Base-by-base conservation (phyloP, 2,797 vertebrate species). In the Poeciliopsis presidionis region DNA sequence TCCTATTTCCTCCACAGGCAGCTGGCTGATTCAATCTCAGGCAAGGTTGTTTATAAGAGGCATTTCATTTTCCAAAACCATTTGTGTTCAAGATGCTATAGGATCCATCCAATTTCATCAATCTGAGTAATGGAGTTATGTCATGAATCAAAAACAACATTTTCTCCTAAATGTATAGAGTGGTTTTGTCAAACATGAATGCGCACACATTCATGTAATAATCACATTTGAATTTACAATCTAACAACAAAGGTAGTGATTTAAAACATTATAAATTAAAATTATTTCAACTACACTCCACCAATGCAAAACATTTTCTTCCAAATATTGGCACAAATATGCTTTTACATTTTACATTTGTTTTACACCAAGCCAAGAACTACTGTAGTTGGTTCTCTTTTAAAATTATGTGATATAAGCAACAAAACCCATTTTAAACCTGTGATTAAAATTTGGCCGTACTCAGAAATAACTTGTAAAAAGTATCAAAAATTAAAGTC, bases 21-120 rank as follows among this genome's bases (percentile, higher is more conserved):
- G 2, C 36, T 81, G 84, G 84, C 85, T 91, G 84, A 91, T 89
- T 93, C 87, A 93, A 92, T 93, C 83, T 89, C 81, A 11, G 69
- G 85, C 80, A 92, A 90, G n/a, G 77, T 85, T 90, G 87, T 92
- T 90, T 80, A 87, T 84, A 89, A 86, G 85, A 90, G 41, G 61
- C 69, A 77, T 89, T 91, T 89, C 72, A 90, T 90, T 93, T 92
- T 84, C 79, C 81, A 74, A 79, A 87, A 80, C 47, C 78, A 77
- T 88, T 89, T 88, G 79, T 82, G 88, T 84, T 87, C 65, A 80
- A 78, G 87, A 79, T 2, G 70, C 82, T 72, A 57, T 78, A 39
- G 59, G 83, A 82, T 76, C 84, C 82, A 76, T 88, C 84, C 57
- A 45, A 36, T 81, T 76, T 76, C 80, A 91, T 90, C 88, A 83